phyloP scores from a whole-genome alignment of 23 tunicate species.

The Corella eumyota region DNA sequence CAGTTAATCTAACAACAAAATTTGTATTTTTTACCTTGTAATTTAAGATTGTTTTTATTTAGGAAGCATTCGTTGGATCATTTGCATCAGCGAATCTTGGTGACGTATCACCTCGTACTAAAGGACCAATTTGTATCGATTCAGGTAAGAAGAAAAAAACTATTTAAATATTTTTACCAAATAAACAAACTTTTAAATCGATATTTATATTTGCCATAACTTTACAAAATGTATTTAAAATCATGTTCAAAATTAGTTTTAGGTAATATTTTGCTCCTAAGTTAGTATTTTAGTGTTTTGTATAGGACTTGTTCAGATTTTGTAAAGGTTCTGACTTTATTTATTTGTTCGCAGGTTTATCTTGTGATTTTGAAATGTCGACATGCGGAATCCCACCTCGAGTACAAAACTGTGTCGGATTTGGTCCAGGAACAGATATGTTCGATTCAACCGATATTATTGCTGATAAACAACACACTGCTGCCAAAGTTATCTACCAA shows the following conservation, averaged over 20 bases:
- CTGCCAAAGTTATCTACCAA: constrained; percentile 33
- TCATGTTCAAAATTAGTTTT: too few relatives aligned
- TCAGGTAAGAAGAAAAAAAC: constrained; percentile 60
- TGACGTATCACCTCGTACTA: constrained; percentile 92
- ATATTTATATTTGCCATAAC: too few relatives aligned
- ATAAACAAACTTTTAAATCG: too few relatives aligned
- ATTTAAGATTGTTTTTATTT: background rate
- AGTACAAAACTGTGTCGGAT: constrained; percentile 77
- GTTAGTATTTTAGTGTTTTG: too few relatives aligned
- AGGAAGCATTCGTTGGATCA: constrained; percentile 85
- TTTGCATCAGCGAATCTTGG: constrained; percentile 96
- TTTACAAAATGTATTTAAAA: too few relatives aligned
- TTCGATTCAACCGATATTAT: constrained; percentile 93
- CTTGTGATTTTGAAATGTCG: constrained; percentile 76
- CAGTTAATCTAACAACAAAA: background rate
- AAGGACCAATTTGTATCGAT: constrained; percentile 84
- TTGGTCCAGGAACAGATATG: constrained; percentile 87
- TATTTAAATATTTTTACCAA: too few relatives aligned
- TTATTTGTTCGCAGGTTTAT: constrained; percentile 28
- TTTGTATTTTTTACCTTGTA: background rate
- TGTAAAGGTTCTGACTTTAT: too few relatives aligned
- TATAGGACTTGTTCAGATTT: too few relatives aligned
- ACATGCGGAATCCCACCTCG: constrained; percentile 83
- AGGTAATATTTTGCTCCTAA: too few relatives aligned
- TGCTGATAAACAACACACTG: constrained; percentile 50